Conservation (phyloP, 1,140 invertebrate genomes). For the Forficula auricularia region DNA sequence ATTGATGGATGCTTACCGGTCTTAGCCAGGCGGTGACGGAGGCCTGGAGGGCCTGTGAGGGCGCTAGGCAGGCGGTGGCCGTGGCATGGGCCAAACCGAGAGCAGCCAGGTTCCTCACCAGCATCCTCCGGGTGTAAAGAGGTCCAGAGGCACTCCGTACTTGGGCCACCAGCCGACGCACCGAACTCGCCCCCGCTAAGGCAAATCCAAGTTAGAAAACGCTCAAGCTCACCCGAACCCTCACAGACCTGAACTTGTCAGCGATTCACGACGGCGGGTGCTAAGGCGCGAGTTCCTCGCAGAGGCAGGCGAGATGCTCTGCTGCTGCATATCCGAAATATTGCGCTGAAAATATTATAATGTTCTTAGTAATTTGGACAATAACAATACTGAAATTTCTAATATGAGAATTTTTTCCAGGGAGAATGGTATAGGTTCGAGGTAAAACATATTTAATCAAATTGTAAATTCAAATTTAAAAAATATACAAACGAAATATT, state of each 20-base stretch:
- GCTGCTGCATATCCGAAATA: too few species aligned
- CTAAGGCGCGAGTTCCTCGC: not conserved
- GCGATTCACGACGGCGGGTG: conserved; percentile 36
- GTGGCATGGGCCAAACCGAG: conserved; percentile 37
- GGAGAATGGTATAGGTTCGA: too few species aligned
- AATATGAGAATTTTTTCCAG: too few species aligned
- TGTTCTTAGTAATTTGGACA: too few species aligned
- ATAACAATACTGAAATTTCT: too few species aligned
- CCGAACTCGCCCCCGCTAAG: conserved; percentile 47
- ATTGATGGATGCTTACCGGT: not conserved
- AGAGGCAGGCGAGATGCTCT: not conserved
- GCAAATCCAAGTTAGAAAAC: too few species aligned
- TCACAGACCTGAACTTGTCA: conserved; percentile 27
- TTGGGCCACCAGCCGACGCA: conserved; percentile 41
- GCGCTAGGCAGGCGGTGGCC: conserved; percentile 40
- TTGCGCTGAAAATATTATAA: too few species aligned
- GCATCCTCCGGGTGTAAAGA: conserved; percentile 22
- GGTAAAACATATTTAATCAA: too few species aligned
- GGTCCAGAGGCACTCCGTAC: conserved; percentile 27
- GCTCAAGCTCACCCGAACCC: too few species aligned
- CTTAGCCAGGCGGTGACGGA: conserved; percentile 22
- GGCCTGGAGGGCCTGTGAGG: conserved; percentile 37
- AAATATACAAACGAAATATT: too few species aligned
- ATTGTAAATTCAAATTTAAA: too few species aligned
- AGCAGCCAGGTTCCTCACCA: conserved; percentile 33